Evolutionary conservation across 2,113 vertebrate species (phyloP).

Genomic region (Martes martes): DNA sequence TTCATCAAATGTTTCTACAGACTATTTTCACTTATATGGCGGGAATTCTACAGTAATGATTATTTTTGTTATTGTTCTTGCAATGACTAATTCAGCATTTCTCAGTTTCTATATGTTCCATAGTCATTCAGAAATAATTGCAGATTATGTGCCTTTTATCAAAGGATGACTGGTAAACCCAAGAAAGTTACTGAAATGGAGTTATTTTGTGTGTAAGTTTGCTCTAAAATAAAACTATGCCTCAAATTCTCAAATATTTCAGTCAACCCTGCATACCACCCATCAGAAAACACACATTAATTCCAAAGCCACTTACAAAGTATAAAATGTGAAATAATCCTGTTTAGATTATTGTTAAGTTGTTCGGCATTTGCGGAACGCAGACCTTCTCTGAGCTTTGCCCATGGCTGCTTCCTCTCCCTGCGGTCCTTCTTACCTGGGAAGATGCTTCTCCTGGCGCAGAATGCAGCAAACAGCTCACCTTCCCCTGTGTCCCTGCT

Average conservation of each 20-base stretch:
- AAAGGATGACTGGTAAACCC: neutral
- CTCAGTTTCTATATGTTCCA: neutral
- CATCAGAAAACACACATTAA: neutral
- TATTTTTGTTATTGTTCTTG: neutral
- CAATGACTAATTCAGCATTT: neutral
- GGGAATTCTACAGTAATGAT: neutral
- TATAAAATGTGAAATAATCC: neutral
- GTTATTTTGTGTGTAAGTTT: neutral
- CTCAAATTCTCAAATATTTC: neutral
- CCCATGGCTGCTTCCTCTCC: too few relatives aligned
- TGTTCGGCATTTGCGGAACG: too few relatives aligned
- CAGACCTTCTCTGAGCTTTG: too few relatives aligned
- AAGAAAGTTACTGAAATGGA: neutral
- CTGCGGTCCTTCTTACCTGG: rapidly evolving
- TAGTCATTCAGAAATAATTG: neutral
- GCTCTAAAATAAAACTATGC: neutral
- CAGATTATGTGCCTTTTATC: neutral
- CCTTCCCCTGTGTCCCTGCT: too few relatives aligned
- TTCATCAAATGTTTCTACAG: neutral
- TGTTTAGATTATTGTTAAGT: neutral
- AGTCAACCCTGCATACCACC: neutral
- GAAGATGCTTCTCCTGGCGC: too few relatives aligned
- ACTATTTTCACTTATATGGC: neutral
- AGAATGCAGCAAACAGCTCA: too few relatives aligned
- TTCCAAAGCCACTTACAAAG: neutral